These are phyloP conservation scores for Prionace glauca DNA, from an alignment of 2,797 vertebrate genomes.

Conservation along the genomic window DNA sequence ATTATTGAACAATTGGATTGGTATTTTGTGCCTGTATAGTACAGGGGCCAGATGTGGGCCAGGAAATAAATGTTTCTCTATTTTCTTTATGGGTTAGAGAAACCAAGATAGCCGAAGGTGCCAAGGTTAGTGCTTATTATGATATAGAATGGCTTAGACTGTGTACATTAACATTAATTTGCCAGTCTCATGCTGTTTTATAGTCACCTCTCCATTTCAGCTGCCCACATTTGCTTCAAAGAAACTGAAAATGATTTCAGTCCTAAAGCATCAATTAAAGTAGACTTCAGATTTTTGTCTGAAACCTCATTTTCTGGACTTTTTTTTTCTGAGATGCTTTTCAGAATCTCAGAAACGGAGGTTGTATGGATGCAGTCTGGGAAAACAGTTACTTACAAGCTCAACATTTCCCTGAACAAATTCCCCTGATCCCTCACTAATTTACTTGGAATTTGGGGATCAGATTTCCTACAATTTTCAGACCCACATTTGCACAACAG, in stretches of 20 bases:
- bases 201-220: neutral
- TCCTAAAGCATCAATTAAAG: neutral
- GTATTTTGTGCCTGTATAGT: neutral
- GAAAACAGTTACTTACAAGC: neutral
- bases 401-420: neutral
- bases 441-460: neutral
- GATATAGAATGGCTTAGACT: neutral
- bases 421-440: slow-evolving; percentile 17
- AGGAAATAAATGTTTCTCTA: neutral
- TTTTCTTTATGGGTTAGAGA: neutral
- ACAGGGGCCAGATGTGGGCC: neutral
- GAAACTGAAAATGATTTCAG: neutral
- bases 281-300: neutral
- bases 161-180: neutral
- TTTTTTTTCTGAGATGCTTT: neutral
- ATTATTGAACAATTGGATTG: neutral
- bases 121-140: neutral
- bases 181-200: neutral
- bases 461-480: neutral
- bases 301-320: neutral
- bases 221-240: neutral
- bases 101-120: neutral
- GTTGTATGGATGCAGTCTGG: neutral
- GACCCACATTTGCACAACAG: neutral
- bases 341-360: neutral